Percentiles rank a stretch among this genome's conserved stretches.
phyloP scores from a whole-genome alignment of 2,113 vertebrate species.

The Tricholaema leucomelas region DNA sequence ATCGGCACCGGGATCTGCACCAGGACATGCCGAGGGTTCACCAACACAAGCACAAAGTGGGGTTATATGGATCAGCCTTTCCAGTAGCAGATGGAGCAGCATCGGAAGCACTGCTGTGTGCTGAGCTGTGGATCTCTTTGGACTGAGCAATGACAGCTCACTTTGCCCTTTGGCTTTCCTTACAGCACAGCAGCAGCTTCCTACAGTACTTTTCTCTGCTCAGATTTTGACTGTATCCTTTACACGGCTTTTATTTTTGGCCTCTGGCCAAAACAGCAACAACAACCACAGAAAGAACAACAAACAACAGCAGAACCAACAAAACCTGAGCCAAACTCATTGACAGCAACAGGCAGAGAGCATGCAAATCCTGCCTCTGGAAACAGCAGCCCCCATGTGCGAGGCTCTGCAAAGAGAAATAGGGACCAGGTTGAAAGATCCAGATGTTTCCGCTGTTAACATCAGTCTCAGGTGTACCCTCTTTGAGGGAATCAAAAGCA shows the following conservation, averaged over 20 bases:
- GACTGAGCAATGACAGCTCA: fast-evolving
- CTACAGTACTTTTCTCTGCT: fast-evolving
- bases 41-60: fast-evolving
- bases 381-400: fast-evolving
- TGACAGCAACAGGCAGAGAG: fast-evolving
- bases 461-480: neutral
- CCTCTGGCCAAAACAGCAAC: neutral
- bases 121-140: neutral
- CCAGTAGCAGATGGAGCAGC: neutral
- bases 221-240: neutral
- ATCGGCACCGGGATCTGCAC: too few relatives aligned
- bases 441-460: neutral
- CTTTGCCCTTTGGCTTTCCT: neutral
- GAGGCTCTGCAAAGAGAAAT: neutral
- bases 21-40: neutral
- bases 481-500: neutral
- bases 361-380: neutral
- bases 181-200: neutral
- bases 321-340: too few relatives aligned
- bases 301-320: too few relatives aligned
- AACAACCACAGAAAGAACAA: too few relatives aligned
- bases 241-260: neutral
- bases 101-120: neutral
- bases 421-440: fast-evolving
- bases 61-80: neutral